Evolutionary conservation across 2,888 invertebrate genomes (phyloP).

Genomic region (Agonopterix subpropinquella): DNA sequence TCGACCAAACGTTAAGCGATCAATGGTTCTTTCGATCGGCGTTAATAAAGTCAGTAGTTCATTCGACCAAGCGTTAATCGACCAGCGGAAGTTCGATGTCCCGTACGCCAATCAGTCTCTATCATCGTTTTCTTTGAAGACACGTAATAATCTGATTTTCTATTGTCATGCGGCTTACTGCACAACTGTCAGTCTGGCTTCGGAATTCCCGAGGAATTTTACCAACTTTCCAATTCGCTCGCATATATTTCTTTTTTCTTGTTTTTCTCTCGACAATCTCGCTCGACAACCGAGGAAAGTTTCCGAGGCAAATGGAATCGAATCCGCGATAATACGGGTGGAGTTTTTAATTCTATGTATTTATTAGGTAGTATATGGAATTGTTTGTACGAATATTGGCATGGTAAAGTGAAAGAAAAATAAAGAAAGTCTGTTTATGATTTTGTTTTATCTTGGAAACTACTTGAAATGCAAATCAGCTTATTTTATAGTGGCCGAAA

Average conservation of each 20-base stretch:
- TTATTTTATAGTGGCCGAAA: too few species aligned
- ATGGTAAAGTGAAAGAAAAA: too few species aligned
- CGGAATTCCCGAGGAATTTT: slow-evolving; percentile 28
- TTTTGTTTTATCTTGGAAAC: too few species aligned
- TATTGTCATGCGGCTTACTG: slow-evolving; percentile 34
- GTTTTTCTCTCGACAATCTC: slow-evolving; percentile 4
- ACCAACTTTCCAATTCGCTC: slow-evolving; percentile 28
- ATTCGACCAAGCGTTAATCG: too few species aligned
- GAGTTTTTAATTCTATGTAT: slow-evolving; percentile 8
- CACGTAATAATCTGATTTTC: slow-evolving; percentile 26
- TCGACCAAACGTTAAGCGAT: too few species aligned
- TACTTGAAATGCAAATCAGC: too few species aligned
- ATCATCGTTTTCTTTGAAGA: slow-evolving; percentile 9
- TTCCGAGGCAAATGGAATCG: slow-evolving; percentile 3
- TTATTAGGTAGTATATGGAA: not conserved
- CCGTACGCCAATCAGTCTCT: not conserved
- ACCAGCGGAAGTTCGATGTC: too few species aligned
- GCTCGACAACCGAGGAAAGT: slow-evolving; percentile 1
- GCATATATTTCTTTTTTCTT: slow-evolving; percentile 16
- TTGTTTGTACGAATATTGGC: too few species aligned
- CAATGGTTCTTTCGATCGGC: too few species aligned
- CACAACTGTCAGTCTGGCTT: slow-evolving; percentile 38
- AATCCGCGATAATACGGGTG: slow-evolving; percentile 4
- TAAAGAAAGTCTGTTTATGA: too few species aligned
- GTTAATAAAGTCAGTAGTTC: too few species aligned